A percentile compares a stretch with the other conserved stretches of the same genome.
Conservation (phyloP, 2,797 vertebrate species). For the Pitangus sulphuratus region DNA sequence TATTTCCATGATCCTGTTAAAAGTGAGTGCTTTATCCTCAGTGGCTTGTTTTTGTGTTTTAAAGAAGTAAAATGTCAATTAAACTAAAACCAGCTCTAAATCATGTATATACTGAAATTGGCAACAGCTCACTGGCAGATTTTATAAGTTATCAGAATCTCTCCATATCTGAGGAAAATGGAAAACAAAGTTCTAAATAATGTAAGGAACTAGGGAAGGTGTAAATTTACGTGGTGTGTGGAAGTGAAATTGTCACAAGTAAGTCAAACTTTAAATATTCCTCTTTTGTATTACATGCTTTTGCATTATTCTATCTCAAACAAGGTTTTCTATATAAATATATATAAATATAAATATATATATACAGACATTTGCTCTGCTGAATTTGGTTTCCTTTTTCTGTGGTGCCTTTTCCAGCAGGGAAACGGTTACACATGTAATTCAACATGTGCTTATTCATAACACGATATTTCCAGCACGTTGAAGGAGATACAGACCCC, state of each 20-base stretch:
- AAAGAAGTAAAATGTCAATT: constrained; percentile 28
- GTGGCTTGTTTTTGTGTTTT: constrained; percentile 10
- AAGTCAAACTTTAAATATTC: background rate
- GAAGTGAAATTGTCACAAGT: background rate
- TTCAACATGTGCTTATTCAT: background rate
- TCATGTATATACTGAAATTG: background rate
- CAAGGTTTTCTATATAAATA: background rate
- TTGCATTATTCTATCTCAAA: background rate
- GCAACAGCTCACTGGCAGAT: background rate
- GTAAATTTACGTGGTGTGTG: background rate
- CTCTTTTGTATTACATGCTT: background rate
- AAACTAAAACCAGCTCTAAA: constrained; percentile 7
- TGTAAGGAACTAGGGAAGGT: background rate
- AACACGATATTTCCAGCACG: background rate
- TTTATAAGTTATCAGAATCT: background rate
- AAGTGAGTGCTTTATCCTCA: background rate
- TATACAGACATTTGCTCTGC: background rate
- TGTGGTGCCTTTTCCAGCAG: background rate
- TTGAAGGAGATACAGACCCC: background rate
- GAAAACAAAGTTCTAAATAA: background rate
- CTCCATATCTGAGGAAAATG: background rate
- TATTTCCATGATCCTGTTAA: constrained; percentile 12
- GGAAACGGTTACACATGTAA: background rate
- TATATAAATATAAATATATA: background rate
- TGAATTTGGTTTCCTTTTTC: background rate